Conservation (phyloP, 2,113 vertebrate genomes). For the Callocephalon fimbriatum region DNA sequence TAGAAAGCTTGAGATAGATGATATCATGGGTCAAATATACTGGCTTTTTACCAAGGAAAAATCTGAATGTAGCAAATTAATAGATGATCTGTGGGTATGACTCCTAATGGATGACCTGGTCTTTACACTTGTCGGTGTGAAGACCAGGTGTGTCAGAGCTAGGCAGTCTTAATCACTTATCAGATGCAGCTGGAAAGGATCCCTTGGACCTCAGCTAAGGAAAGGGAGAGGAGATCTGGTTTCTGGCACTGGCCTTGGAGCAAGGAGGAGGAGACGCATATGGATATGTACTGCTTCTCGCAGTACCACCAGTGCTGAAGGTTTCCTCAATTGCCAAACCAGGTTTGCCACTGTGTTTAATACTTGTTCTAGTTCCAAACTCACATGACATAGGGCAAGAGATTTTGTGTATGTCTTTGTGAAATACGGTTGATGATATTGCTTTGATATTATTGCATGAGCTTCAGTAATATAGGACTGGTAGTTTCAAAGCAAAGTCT, state of each 20-base stretch:
- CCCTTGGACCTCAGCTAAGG: not conserved
- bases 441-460: not conserved
- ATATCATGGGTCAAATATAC: not conserved
- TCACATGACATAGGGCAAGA: rapidly evolving
- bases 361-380: not conserved
- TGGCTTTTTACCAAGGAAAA: not conserved
- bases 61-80: not conserved
- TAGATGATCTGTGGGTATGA: not conserved
- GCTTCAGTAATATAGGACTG: not conserved
- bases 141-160: not conserved
- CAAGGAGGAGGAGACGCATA: rapidly evolving
- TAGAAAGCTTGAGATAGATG: not conserved
- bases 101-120: not conserved
- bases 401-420: not conserved
- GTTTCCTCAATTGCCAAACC: not conserved
- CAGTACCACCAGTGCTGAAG: rapidly evolving
- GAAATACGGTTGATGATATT: not conserved
- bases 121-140: not conserved
- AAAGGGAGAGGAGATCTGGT: not conserved
- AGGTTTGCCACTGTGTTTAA: not conserved
- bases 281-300: rapidly evolving
- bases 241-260: not conserved
- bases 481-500: not conserved
- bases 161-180: not conserved
- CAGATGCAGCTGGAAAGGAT: not conserved